Conservation (phyloP, 2,888 invertebrate species). For the Spatulosminthurus flaviceps region DNA sequence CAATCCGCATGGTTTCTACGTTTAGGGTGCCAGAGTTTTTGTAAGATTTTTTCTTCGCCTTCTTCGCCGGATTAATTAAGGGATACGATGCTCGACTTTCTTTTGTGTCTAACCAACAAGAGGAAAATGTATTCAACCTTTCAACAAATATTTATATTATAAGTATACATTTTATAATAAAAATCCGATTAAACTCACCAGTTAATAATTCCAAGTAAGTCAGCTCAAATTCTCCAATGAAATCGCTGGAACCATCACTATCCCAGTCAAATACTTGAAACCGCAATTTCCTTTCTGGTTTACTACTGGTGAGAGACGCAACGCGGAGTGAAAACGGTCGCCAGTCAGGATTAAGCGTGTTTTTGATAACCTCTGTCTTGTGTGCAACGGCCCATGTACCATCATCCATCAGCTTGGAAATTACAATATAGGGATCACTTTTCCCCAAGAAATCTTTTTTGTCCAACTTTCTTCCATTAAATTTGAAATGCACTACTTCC, state of each 20-base stretch:
- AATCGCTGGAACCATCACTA: constrained; percentile 67
- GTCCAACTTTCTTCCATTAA: constrained; percentile 67
- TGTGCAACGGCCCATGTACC: constrained; percentile 67
- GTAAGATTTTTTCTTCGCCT: constrained; percentile 68
- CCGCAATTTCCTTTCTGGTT: constrained; percentile 67
- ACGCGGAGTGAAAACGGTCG: constrained; percentile 65
- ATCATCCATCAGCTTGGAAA: constrained; percentile 68
- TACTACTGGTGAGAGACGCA: constrained; percentile 68
- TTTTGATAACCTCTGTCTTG: constrained; percentile 69
- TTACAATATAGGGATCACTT: constrained; percentile 68
- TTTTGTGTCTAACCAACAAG: constrained; percentile 49
- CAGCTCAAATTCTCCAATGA: constrained; percentile 68
- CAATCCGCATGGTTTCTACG: constrained; percentile 60
- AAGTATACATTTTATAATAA: no score
- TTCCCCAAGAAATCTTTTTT: constrained; percentile 69
- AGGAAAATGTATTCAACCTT: no score
- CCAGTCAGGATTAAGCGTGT: constrained; percentile 70
- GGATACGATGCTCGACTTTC: constrained; percentile 65
- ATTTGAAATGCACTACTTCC: constrained; percentile 66
- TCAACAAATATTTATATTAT: not conserved
- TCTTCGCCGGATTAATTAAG: constrained; percentile 68
- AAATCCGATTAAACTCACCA: constrained; percentile 62
- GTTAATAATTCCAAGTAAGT: constrained; percentile 66
- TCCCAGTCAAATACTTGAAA: constrained; percentile 70
- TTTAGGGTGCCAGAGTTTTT: constrained; percentile 70